Base-by-base conservation (phyloP, 1,140 invertebrate genomes). In the Sycophaga agraensis region DNA sequence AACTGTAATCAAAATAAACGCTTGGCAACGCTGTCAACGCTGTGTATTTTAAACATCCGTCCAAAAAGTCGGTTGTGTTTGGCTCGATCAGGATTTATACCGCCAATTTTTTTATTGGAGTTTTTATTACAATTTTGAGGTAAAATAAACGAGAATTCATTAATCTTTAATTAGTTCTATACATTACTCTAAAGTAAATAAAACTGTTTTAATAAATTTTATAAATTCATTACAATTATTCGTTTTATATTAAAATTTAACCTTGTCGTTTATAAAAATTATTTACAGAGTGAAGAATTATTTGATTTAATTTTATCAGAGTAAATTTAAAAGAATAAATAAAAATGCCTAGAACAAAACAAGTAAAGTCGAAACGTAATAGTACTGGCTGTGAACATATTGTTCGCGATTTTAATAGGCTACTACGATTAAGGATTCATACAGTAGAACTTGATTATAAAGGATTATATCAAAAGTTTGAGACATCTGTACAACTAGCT, bases 331-430 rank as follows among this genome's bases (percentile, higher is more conserved):
- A 19, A 28, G n/a, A 49, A 28, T 11, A 9, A 28, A 4, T 11
- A 24, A 71, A 69, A 58, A 77, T 77, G 75, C 73, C 74, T 8
- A 68, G 74, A 21, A 77, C 74, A 48, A 70, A 66, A 22, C 49
- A 49, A 50, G 60, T 4, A 71, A 71, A 57, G 22, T 21, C 7
- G 66, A 61, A 40, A 12, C 45, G 19, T 45, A 17, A 4, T 19
- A 65, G 0, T 39, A 17, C 9, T 6, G 73, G 73, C 11, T 45
- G 26, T 35, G 68, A 73, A 7, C 53, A 69, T 22, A 42, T 73
- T 17, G 42, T 70, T 1, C 61, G 63, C 42, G 73, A 79, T 48
- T 76, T 75, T 19, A 70, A 75, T 21, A 70, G 64, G 28, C 69
- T 77, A 31, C 46, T 62, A 0, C 45, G 67, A 17, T 14, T 70